Percentiles rank a stretch among this genome's conserved stretches.
These are phyloP conservation scores for Myripristis murdjan DNA, from an alignment of 2,797 vertebrate species.

Conservation along the genomic window DNA sequence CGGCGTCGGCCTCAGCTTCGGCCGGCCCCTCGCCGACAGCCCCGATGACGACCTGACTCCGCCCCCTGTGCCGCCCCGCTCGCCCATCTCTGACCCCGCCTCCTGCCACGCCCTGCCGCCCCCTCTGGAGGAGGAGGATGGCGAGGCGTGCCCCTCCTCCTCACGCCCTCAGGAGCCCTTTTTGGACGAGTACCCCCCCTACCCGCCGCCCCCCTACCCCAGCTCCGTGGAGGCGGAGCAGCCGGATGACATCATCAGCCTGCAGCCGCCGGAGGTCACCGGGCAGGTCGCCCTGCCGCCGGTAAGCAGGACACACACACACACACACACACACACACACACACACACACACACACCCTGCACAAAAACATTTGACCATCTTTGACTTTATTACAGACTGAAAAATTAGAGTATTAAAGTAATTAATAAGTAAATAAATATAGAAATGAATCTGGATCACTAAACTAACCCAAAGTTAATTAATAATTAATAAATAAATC, in stretches of 20 bases:
- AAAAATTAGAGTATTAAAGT: no score
- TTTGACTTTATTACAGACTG: no score
- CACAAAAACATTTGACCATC: no score
- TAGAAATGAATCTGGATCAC: no score
- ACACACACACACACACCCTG: no score
- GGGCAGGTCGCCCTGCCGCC: conserved; percentile 89
- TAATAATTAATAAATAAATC: no score
- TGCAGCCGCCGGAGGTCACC: conserved; percentile 91
- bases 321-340: no score
- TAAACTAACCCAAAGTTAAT: no score
- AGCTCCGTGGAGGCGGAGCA: conserved; percentile 83
- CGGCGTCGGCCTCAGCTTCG: neutral
- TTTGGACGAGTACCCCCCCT: conserved; percentile 92
- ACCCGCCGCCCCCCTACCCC: conserved; percentile 93
- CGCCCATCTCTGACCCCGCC: conserved; percentile 73
- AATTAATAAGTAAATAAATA: no score
- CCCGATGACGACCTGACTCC: conserved; percentile 68
- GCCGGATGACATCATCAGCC: conserved; percentile 82
- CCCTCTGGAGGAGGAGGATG: conserved; percentile 76
- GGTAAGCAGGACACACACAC: conserved; percentile 81
- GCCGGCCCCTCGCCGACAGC: conserved; percentile 30
- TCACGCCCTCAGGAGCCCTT: conserved; percentile 76
- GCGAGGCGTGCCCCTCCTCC: conserved; percentile 26
- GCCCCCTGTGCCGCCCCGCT: conserved; percentile 70
- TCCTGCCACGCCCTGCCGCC: conserved; percentile 47